Evolutionary conservation across 2,113 vertebrate species (phyloP), one percentile per base, ranked within the genome.

Genomic region (Alligator mississippiensis): DNA sequence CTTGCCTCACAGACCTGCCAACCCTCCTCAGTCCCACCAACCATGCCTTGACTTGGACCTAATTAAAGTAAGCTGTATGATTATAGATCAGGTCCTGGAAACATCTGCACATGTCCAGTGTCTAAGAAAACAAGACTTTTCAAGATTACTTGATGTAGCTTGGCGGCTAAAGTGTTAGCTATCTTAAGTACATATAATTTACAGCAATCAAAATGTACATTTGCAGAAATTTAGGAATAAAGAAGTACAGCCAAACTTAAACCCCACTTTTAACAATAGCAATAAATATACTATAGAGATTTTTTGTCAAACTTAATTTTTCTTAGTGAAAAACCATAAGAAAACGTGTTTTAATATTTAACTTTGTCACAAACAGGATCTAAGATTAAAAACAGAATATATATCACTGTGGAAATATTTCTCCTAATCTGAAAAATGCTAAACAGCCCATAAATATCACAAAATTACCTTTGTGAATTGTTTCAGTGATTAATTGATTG

Each of bases 291-390:
- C 82, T 12, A 8, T 25, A 81, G 80, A 87, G 79, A 90, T 93
- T 97, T 95, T 14, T 59, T 92, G 77, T 90, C 91, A 89, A 14
- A 85, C 84, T 75, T 92, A 95, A 94, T 96, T 97, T 80, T 97
- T 95, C 86, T 87, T 77, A 60, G 34, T 76, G 55, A 96, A 91
- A 86, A 92, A 22, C 25, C n/a, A 83, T 13, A 79, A 62, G 70
- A 80, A 92, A 82, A 47, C 47, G 91, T 54, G 66, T 90, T 97
- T 93, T 88, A 95, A 91, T 96, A 90, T 96, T 96, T 95, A 84
- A 77, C 19, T 93, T 72, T 90, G 17, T 90, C 79, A 90, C 72
- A 28, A 92, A 18, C 13, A 80, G 28, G 27, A 28, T 70, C 10
- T 19, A 60, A 17, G 11, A 72, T 93, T 74, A 85, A 93, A 90